phyloP scores from a whole-genome alignment of 2,888 invertebrate species.

The Drosophila hamatofila region DNA sequence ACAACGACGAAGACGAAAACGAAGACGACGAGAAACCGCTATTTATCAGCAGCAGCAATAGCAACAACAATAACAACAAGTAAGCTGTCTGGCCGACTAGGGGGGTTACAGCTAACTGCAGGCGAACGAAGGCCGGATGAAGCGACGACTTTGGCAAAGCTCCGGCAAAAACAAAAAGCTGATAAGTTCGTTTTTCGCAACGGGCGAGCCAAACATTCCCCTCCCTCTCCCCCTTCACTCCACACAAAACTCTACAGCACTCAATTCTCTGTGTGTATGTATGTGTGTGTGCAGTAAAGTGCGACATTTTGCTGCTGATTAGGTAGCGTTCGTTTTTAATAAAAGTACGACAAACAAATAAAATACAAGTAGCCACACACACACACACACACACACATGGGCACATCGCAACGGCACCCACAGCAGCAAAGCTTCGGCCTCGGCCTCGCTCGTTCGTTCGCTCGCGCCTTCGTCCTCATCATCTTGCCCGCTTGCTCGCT shows the following conservation, averaged over 20 bases:
- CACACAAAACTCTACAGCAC: slow-evolving; percentile 8
- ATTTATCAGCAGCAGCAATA: slow-evolving; percentile 62
- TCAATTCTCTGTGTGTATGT: slow-evolving; percentile 34
- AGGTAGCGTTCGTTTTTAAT: slow-evolving; percentile 80
- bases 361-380: slow-evolving; percentile 66
- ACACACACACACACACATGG: slow-evolving; percentile 30
- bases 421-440: slow-evolving; percentile 40
- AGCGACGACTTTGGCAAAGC: slow-evolving; percentile 57
- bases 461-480: slow-evolving; percentile 50
- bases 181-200: slow-evolving; percentile 66
- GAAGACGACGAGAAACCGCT: slow-evolving; percentile 56
- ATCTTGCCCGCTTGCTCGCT: not conserved
- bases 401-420: slow-evolving; percentile 42
- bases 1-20: slow-evolving; percentile 26
- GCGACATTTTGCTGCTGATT: slow-evolving; percentile 80
- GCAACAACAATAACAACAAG: slow-evolving; percentile 22
- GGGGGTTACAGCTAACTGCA: slow-evolving; percentile 39
- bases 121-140: slow-evolving; percentile 66
- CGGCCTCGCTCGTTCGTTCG: slow-evolving; percentile 33
- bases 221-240: slow-evolving; percentile 6
- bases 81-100: slow-evolving; percentile 14
- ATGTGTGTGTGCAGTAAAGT: slow-evolving; percentile 67
- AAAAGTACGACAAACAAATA: slow-evolving; percentile 76
- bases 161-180: slow-evolving; percentile 56
- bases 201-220: slow-evolving; percentile 37